A percentile compares a stretch with the other conserved stretches of the same genome.
These are phyloP conservation scores for Timema cristinae DNA, from an alignment of 2,888 invertebrate species.

Conservation along the genomic window DNA sequence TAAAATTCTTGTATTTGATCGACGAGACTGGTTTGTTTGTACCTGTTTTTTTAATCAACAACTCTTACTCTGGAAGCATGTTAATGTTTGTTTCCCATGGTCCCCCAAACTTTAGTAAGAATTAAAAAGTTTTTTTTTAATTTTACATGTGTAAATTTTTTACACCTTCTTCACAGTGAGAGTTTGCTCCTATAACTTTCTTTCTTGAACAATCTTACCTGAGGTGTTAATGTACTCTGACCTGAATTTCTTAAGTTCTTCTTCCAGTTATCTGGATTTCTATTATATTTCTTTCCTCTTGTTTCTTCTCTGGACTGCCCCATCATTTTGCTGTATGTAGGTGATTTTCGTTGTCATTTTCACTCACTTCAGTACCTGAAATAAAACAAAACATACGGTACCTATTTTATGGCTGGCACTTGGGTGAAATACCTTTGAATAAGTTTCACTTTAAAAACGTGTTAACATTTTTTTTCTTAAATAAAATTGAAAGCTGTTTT, in stretches of 20 bases:
- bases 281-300: neutral
- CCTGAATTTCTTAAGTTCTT: constrained; percentile 1
- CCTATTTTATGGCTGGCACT: neutral
- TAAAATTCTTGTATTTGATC: constrained; percentile 1
- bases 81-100: neutral
- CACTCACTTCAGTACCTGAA: neutral
- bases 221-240: neutral
- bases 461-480: too few relatives aligned
- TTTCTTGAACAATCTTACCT: neutral
- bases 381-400: neutral
- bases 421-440: too few relatives aligned
- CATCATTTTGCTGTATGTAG: neutral
- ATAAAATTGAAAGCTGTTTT: too few relatives aligned
- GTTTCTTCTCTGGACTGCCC: neutral
- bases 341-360: neutral
- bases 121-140: neutral
- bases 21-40: neutral
- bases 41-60: neutral
- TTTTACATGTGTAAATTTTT: neutral
- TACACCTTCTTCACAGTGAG: neutral
- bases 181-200: neutral
- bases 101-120: neutral
- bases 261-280: neutral
- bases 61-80: neutral
- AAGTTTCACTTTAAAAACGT: too few relatives aligned